Evolutionary conservation across 92 coral and sea anemone species (phyloP), one percentile per base, ranked within the genome.

Genomic region (Paramuricea clavata): DNA sequence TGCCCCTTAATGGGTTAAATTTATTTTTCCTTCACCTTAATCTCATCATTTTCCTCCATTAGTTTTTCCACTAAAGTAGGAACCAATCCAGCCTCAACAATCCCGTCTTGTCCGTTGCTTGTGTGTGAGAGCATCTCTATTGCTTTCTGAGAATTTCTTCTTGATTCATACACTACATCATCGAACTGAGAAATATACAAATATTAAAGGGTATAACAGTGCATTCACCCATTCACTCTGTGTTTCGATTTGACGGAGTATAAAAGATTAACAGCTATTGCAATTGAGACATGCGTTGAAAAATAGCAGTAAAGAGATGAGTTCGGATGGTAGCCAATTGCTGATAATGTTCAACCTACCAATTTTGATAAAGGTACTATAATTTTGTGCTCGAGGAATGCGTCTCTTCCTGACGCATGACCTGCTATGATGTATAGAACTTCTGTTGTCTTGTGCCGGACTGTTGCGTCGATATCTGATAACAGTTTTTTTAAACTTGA

Each of bases 331-430:
- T n/a, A n/a, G n/a, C n/a, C n/a, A n/a, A n/a, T n/a, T n/a, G n/a
- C n/a, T n/a, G n/a, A n/a, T n/a, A n/a, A n/a, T n/a, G 13, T 3
- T 7, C 15, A 13, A 12, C 92, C 79, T 84, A 96, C 99, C 96
- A 96, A 88, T 76, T 96, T 90, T 86, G 99, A 96, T 81, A 96
- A 50, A 21, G 99, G 99, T 44, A 93, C 41, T 61, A 96, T 94
- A 49, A 96, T 94, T 12, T 81, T 74, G 22, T 96, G 93, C 44
- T 96, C 99, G 30, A 94, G 85, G 87, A 96, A 94, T 35, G 98
- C 99, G 89, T 96, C 99, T 85, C 98, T 56, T 30, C 99, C 99
- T 32, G 88, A 88, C 28, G 99, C 99, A 83, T 96, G 99, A 32
- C 99, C 98, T 81, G 98, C 96, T 76, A 95, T 91, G 7, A 95